These are phyloP conservation scores for Coreius guichenoti DNA, from an alignment of 2,797 vertebrate genomes.

Conservation along the genomic window DNA sequence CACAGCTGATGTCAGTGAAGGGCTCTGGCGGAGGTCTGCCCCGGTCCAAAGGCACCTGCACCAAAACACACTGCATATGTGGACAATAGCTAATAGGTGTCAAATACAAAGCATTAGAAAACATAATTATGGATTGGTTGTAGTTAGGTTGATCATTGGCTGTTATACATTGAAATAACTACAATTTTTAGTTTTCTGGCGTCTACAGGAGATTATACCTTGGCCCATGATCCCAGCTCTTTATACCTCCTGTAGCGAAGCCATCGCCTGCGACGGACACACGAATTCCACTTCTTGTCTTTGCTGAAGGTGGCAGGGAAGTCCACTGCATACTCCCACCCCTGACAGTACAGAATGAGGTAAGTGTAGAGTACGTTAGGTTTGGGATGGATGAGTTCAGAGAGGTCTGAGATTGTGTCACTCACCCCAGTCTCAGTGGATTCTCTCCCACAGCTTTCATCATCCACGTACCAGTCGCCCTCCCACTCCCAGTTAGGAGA, in stretches of 20 bases:
- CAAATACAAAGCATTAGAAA: background rate
- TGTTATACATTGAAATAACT: background rate
- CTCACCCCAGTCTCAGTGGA: constrained; percentile 95
- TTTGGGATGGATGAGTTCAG: background rate
- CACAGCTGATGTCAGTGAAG: constrained; percentile 92
- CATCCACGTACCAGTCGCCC: constrained; percentile 98
- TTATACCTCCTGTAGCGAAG: constrained; percentile 96
- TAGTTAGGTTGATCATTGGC: background rate
- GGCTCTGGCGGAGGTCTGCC: constrained; percentile 63
- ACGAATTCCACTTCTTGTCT: constrained; percentile 98
- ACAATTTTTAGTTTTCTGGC: background rate
- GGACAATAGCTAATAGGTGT: background rate
- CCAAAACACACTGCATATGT: background rate
- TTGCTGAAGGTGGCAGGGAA: constrained; percentile 95
- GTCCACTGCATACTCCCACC: constrained; percentile 97
- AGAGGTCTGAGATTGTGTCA: constrained; percentile 43
- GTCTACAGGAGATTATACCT: constrained; percentile 71
- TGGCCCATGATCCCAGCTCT: constrained; percentile 89
- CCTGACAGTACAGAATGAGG: constrained; percentile 66
- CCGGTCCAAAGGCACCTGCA: constrained; percentile 56
- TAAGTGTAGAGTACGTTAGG: too few relatives aligned
- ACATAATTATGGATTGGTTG: background rate
- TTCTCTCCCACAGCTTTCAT: constrained; percentile 95
- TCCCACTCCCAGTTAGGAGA: constrained; percentile 98
- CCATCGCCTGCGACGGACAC: constrained; percentile 95